These are phyloP conservation scores for Oncorhynchus gorbuscha DNA, from an alignment of 2,113 vertebrate genomes.

Conservation along the genomic window DNA sequence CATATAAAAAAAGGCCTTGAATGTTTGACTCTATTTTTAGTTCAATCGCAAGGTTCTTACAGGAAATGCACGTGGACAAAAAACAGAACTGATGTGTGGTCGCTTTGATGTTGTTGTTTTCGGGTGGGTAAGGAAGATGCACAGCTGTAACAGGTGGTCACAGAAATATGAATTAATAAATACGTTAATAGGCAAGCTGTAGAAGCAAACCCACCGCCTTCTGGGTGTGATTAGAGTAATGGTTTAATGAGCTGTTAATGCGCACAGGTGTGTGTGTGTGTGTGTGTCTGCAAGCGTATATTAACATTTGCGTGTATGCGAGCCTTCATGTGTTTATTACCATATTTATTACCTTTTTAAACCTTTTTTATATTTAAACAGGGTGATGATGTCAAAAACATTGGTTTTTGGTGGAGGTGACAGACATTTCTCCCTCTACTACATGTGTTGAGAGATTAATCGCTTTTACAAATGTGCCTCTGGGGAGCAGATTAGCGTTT, in stretches of 20 bases:
- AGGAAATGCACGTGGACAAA: not conserved
- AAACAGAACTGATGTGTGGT: not conserved
- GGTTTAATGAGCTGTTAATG: slow-evolving; percentile 37
- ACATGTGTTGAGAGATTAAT: not conserved
- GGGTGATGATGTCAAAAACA: not conserved
- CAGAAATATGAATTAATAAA: slow-evolving; percentile 18
- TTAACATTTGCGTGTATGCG: not conserved
- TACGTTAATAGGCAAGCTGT: slow-evolving; percentile 40
- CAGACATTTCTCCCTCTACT: too few relatives aligned
- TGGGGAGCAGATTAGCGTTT: too few relatives aligned
- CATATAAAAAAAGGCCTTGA: too few relatives aligned
- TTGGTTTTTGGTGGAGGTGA: too few relatives aligned
- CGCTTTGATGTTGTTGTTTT: not conserved
- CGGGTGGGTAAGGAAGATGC: slow-evolving; percentile 2
- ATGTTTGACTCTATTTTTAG: too few relatives aligned
- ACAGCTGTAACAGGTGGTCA: slow-evolving; percentile 41
- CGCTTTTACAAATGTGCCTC: too few relatives aligned
- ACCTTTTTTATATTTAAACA: too few relatives aligned
- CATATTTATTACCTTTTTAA: not conserved
- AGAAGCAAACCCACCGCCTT: slow-evolving; percentile 48
- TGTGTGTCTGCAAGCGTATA: not conserved
- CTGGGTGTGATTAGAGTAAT: slow-evolving; percentile 42
- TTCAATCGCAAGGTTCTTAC: too few relatives aligned
- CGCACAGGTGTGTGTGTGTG: not conserved
- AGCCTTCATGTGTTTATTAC: not conserved